Percentiles rank a stretch among this genome's conserved stretches.
Conservation (phyloP, 2,888 invertebrate genomes). For the Apamea crenata region DNA sequence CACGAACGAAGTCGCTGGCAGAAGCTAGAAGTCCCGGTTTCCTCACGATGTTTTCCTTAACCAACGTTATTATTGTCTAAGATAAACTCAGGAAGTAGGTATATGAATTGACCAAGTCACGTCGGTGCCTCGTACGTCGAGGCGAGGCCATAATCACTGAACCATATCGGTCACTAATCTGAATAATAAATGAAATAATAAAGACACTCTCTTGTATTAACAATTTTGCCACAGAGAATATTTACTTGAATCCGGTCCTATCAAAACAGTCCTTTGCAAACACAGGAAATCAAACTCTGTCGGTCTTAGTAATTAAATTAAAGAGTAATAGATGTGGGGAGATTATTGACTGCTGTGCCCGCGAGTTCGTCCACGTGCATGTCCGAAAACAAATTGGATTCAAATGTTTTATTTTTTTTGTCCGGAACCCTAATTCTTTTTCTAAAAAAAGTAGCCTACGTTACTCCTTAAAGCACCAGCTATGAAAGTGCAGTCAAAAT, state of each 20-base stretch:
- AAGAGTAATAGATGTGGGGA: neutral
- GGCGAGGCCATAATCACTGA: neutral
- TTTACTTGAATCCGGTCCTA: conserved; percentile 48
- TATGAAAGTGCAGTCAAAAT: too few relatives aligned
- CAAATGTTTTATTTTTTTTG: neutral
- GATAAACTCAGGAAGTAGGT: too few relatives aligned
- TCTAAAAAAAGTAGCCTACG: neutral
- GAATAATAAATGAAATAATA: conserved; percentile 45
- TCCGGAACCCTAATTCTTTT: neutral
- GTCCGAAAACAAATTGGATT: neutral
- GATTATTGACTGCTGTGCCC: neutral
- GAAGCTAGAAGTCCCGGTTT: too few relatives aligned
- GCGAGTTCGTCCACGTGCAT: neutral
- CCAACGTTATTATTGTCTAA: too few relatives aligned
- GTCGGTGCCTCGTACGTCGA: neutral
- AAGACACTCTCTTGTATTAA: conserved; percentile 7
- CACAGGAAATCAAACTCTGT: conserved; percentile 28
- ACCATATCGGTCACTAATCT: conserved; percentile 9
- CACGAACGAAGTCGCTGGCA: too few relatives aligned
- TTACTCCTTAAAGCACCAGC: too few relatives aligned
- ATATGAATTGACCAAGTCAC: neutral
- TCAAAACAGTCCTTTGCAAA: conserved; percentile 44
- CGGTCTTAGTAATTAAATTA: neutral
- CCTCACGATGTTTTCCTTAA: too few relatives aligned
- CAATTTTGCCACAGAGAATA: conserved; percentile 19